These are phyloP conservation scores for Seriola aureovittata DNA, from an alignment of 2,113 vertebrate species.

Conservation along the genomic window DNA sequence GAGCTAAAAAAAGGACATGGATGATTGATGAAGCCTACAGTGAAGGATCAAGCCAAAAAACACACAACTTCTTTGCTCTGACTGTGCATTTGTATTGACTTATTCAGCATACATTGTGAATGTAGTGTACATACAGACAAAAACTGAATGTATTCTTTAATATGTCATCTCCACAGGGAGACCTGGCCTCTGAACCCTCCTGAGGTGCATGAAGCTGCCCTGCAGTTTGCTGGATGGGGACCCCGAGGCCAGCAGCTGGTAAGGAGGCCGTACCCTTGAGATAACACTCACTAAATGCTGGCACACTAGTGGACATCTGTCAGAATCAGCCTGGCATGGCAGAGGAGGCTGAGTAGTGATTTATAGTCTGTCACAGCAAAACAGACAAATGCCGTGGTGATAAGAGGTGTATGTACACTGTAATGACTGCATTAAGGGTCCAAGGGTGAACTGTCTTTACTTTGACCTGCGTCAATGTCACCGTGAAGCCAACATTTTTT, in stretches of 20 bases:
- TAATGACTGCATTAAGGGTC: conserved; percentile 31
- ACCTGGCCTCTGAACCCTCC: conserved; percentile 92
- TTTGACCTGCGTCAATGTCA: conserved; percentile 52
- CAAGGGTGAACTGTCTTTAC: conserved; percentile 3
- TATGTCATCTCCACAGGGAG: conserved; percentile 85
- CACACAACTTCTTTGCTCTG: conserved; percentile 6
- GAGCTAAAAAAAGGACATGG: conserved; percentile 47
- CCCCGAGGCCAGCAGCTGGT: conserved; percentile 96
- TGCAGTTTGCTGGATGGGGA: conserved; percentile 98
- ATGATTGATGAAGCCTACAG: conserved; percentile 68
- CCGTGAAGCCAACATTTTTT: conserved; percentile 27
- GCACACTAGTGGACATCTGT: conserved; percentile 26
- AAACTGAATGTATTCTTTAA: not conserved
- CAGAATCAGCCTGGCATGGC: conserved; percentile 1
- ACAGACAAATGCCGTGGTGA: conserved; percentile 23
- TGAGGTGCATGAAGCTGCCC: conserved; percentile 91
- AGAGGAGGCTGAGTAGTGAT: conserved; percentile 18
- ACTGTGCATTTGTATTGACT: conserved; percentile 35
- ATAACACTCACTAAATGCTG: conserved; percentile 26
- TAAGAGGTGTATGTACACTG: conserved; percentile 29
- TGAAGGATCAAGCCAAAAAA: conserved; percentile 31
- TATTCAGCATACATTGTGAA: not conserved
- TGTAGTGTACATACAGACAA: not conserved
- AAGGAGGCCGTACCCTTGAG: conserved; percentile 75
- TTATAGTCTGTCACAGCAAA: conserved; percentile 28